Evolutionary conservation across 1,140 invertebrate species (phyloP), one percentile per base, ranked within the genome.

Genomic region (Hypothenemus hampei): DNA sequence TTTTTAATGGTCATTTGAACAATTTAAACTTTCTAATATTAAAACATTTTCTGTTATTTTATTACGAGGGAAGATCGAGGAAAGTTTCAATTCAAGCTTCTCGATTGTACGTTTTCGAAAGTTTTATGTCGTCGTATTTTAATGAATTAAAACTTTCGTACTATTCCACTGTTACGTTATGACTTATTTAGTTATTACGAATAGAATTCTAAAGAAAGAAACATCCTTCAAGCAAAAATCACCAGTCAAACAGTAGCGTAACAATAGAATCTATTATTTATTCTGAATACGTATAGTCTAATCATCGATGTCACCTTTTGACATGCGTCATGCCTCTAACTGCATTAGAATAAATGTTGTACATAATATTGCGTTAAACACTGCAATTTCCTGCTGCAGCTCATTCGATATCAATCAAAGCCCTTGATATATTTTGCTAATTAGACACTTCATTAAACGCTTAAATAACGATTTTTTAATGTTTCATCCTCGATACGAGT

Each of bases 21-120:
- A 67, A 67, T 67, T 65, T 64, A 67, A 67, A 67, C 65, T 67
- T 67, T 52, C 56, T 63, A 63, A 66, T 65, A 60, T 63, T 56
- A 59, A 65, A 65, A 58, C 51, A 58, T 65, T 65, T 65, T 61
- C 59, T 48, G 57, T 63, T 56, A 58, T 61, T 65, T 65, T 55
- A 65, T 65, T 45, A 48, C 52, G 13, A 41, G 33, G 52, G n/a
- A 26, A 48, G 46, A 52, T 56, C 49, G 49, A 46, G 43, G 36
- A 52, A 61, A 64, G 58, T 63, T 64, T 48, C 43, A 57, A 54
- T 53, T 44, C 63, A 63, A 65, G 59, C 57, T 60, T 61, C 62
- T 65, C 62, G 58, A 62, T 65, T 65, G 64, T 65, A 58, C 40
- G 47, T 59, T 62, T 64, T 58, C 49, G 43, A 56, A 62, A 64